These are phyloP conservation scores for Nomia melanderi DNA, from an alignment of 1,140 invertebrate genomes.

Conservation along the genomic window DNA sequence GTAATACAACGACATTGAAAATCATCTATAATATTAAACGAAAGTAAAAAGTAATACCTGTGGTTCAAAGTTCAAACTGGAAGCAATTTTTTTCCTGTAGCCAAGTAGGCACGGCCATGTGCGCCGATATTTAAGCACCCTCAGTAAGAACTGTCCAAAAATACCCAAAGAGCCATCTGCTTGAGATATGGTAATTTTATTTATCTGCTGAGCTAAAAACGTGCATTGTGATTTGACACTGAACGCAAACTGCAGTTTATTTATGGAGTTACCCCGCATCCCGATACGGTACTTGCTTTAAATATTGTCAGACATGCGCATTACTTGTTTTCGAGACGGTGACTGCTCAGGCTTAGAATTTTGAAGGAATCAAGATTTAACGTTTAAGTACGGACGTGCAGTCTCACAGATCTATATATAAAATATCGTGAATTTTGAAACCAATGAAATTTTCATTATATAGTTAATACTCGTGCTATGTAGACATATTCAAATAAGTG, in stretches of 20 bases:
- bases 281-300: neutral
- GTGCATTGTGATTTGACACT: slow-evolving; percentile 14
- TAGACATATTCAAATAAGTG: too few relatives aligned
- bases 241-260: slow-evolving; percentile 20
- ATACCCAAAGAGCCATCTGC: slow-evolving; percentile 53
- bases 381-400: too few relatives aligned
- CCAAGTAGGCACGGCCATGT: slow-evolving; percentile 59
- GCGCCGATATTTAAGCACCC: slow-evolving; percentile 47
- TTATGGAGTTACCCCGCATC: slow-evolving; percentile 4
- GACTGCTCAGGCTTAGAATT: too few relatives aligned
- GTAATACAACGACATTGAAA: too few relatives aligned
- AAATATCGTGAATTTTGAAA: too few relatives aligned
- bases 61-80: neutral
- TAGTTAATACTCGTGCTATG: too few relatives aligned
- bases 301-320: slow-evolving; percentile 15
- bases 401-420: too few relatives aligned
- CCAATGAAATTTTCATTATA: too few relatives aligned
- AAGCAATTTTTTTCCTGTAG: slow-evolving; percentile 11
- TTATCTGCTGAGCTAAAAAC: slow-evolving; percentile 48
- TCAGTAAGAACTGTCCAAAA: slow-evolving; percentile 54
- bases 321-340: neutral
- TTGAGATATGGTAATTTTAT: slow-evolving; percentile 57
- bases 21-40: neutral
- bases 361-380: too few relatives aligned
- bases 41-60: neutral